phyloP scores from a whole-genome alignment of 2,113 vertebrate genomes.

The Narcine bancroftii region DNA sequence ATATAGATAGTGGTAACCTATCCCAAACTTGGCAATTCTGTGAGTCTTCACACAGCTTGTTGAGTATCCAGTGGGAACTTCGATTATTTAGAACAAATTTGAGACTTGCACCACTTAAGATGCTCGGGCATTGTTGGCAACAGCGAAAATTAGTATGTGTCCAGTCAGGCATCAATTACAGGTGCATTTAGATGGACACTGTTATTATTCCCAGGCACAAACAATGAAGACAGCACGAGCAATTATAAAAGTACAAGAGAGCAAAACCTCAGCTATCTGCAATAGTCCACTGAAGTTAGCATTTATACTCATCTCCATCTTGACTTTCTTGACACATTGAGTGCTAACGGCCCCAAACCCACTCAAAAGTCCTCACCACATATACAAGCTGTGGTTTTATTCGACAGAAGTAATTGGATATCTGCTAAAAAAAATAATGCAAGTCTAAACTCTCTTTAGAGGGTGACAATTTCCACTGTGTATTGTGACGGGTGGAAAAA shows the following conservation, averaged over 20 bases:
- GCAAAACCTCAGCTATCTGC: not conserved
- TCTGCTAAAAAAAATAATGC: constrained; percentile 11
- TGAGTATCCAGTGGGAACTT: not conserved
- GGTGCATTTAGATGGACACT: not conserved
- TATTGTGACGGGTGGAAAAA: not conserved
- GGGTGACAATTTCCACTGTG: not conserved
- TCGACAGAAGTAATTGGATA: not conserved
- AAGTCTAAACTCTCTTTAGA: constrained; percentile 10
- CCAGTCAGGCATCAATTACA: not conserved
- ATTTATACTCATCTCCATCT: not conserved
- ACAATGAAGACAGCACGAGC: not conserved
- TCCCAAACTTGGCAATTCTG: not conserved
- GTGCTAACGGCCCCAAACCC: not conserved
- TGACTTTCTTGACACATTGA: not conserved
- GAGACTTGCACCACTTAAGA: not conserved
- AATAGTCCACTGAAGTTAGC: not conserved
- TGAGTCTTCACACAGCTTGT: not conserved
- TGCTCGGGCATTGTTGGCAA: not conserved
- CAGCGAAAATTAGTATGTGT: not conserved
- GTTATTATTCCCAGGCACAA: not conserved
- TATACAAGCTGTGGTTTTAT: not conserved
- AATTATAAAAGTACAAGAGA: not conserved
- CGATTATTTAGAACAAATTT: not conserved
- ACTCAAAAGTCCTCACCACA: not conserved
- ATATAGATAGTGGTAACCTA: not conserved